These are phyloP conservation scores for Globodera ellingtonae DNA, from an alignment of 1,140 invertebrate species.

Conservation along the genomic window DNA sequence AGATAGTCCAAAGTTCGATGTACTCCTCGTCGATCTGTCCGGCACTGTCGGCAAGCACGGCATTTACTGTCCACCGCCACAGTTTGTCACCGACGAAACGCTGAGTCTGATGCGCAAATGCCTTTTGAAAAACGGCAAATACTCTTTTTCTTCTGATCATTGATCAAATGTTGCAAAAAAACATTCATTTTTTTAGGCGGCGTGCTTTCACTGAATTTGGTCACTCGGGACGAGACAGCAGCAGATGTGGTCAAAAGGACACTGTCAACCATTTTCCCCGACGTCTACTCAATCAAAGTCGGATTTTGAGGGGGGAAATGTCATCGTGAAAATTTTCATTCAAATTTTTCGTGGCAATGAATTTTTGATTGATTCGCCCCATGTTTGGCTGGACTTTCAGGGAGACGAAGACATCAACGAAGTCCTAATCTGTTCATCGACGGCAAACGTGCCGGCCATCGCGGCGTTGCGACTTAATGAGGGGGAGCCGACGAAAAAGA, in stretches of 20 bases:
- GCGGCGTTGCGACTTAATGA: neutral
- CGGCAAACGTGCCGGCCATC: neutral
- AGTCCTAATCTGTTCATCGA: constrained; percentile 44
- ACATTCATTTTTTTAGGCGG: constrained; percentile 35
- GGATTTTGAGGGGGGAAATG: neutral
- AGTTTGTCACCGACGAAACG: constrained; percentile 43
- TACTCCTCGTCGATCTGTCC: constrained; percentile 54
- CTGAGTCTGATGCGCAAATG: constrained; percentile 42
- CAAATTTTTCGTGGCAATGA: too few relatives aligned
- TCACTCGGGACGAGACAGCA: constrained; percentile 50
- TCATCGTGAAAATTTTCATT: too few relatives aligned
- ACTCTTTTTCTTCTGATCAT: too few relatives aligned
- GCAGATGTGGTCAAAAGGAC: constrained; percentile 31
- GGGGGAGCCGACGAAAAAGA: neutral
- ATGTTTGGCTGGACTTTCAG: neutral
- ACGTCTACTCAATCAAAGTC: constrained; percentile 29
- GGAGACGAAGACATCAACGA: constrained; percentile 50
- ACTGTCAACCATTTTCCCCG: constrained; percentile 40
- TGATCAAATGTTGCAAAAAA: too few relatives aligned
- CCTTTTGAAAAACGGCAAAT: constrained; percentile 39
- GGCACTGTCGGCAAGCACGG: constrained; percentile 42
- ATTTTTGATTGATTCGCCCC: neutral
- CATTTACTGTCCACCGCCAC: constrained; percentile 53
- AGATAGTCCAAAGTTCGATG: constrained; percentile 50
- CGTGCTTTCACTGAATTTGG: constrained; percentile 52